Base-by-base conservation (phyloP, 2,888 invertebrate genomes). In the Listrodromus nycthemerus region DNA sequence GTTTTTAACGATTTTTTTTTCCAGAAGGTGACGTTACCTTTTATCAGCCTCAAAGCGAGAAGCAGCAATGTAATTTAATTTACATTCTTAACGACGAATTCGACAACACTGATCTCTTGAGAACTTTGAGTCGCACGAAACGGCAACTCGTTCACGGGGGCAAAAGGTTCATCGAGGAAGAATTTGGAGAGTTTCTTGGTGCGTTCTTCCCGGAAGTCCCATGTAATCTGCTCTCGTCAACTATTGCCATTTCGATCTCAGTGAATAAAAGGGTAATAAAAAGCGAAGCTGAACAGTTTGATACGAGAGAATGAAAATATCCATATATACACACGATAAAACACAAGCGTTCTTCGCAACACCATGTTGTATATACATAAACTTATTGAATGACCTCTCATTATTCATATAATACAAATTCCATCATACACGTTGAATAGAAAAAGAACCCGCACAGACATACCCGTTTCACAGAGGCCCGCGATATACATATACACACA, bases 251-350 rank as follows among this genome's bases (percentile, higher is more conserved):
- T 50, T 78, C 80, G 69, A 84, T 81, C 69, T 74, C 77, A 73
- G 69, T 77, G 77, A 70, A 74, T 73, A 48, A 84, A 84, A 84
- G 73, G 74, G 77, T 81, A 84, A 84, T 84, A 84, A 84, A 52
- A 84, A 74, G 76, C 74, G 48, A 83, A 71, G 73, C 63, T 83
- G 71, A 65, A 67, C 33, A 69, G 77, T 83, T 80, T 83, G 67
- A 69, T 83, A 76, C 55, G 82, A 78, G 48, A 69, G 65, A 30
- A 48, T 61, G 37, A 50, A 80, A 74, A n/a, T 8, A 33, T 33
- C 7, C 8, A 33, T 30, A 30, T 33, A 33, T 33, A 33, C 4
- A 33, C 33, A 50, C 6, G 37, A 45, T 24, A 19, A 58, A 58
- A 67, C 27, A 27, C 16, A 71, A 80, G 30, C 50, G 52, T 58